phyloP scores from a whole-genome alignment of 2,888 invertebrate genomes.

The Trachelus iudaicus region DNA sequence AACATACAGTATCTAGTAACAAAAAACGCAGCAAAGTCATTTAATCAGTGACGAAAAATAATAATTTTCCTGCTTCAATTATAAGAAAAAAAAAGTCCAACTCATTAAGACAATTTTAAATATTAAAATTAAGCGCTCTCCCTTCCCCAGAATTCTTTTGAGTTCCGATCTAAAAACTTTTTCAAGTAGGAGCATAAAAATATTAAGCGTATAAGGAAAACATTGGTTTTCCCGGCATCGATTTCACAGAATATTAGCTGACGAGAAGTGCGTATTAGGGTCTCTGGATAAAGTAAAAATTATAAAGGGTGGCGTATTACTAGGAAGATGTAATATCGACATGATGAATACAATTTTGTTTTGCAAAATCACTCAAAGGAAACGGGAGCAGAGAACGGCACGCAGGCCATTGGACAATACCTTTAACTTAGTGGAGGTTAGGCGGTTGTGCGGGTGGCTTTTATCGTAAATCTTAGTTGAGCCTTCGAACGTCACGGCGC shows the following conservation, averaged over 20 bases:
- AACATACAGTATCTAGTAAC: too few relatives aligned
- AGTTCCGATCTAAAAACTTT: too few relatives aligned
- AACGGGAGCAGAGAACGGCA: background rate
- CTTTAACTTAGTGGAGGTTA: background rate
- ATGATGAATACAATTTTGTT: background rate
- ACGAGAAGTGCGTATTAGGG: background rate
- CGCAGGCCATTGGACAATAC: background rate
- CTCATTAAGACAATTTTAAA: too few relatives aligned
- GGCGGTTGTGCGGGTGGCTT: slow-evolving; percentile 8
- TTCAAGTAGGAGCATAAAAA: too few relatives aligned
- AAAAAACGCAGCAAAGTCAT: too few relatives aligned
- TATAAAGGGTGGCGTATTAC: background rate
- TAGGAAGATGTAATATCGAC: background rate
- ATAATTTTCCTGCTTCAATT: too few relatives aligned
- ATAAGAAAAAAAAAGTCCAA: too few relatives aligned
- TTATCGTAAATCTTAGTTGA: slow-evolving; percentile 24
- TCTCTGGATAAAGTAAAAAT: background rate
- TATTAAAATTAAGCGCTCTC: too few relatives aligned
- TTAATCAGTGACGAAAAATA: too few relatives aligned
- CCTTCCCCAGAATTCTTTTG: too few relatives aligned
- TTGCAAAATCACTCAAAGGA: background rate
- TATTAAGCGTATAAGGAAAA: background rate
- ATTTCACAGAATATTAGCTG: background rate
- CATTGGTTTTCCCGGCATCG: background rate
- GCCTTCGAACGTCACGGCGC: slow-evolving; percentile 25